phyloP scores from a whole-genome alignment of 2,888 invertebrate species.

The Lasioglossum marginatum region DNA sequence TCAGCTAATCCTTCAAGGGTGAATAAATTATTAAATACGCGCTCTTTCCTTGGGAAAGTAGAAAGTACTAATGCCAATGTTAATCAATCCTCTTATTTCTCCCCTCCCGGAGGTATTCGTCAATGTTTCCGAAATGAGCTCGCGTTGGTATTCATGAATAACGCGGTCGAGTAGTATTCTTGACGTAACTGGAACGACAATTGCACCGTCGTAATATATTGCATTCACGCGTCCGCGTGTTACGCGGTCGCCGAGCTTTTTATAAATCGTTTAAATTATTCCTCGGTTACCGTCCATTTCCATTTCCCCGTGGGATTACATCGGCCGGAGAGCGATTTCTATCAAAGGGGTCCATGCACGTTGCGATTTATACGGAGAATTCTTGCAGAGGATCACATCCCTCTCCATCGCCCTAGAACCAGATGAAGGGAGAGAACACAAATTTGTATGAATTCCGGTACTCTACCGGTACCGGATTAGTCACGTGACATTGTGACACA shows the following conservation, averaged over 20 bases:
- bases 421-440: no score
- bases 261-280: slow-evolving; percentile 45
- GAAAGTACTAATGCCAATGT: not conserved
- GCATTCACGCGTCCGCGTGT: slow-evolving; percentile 55
- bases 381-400: not conserved
- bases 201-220: slow-evolving; percentile 62
- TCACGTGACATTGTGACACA: no score
- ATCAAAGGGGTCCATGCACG: not conserved
- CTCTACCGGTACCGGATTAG: no score
- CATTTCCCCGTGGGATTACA: slow-evolving; percentile 14
- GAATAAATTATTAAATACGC: not conserved
- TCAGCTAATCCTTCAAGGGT: not conserved
- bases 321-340: not conserved
- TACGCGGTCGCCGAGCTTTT: slow-evolving; percentile 50
- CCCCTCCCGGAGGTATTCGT: slow-evolving; percentile 55
- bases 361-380: not conserved
- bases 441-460: no score
- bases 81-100: slow-evolving; percentile 5
- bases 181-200: slow-evolving; percentile 69
- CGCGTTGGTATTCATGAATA: slow-evolving; percentile 67
- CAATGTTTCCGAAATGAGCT: slow-evolving; percentile 67
- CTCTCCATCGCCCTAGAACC: not conserved
- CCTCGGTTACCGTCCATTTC: slow-evolving; percentile 18
- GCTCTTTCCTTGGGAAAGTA: not conserved
- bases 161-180: slow-evolving; percentile 65